Conservation (phyloP, 2,797 vertebrate species). For the Lagorchestes hirsutus region DNA sequence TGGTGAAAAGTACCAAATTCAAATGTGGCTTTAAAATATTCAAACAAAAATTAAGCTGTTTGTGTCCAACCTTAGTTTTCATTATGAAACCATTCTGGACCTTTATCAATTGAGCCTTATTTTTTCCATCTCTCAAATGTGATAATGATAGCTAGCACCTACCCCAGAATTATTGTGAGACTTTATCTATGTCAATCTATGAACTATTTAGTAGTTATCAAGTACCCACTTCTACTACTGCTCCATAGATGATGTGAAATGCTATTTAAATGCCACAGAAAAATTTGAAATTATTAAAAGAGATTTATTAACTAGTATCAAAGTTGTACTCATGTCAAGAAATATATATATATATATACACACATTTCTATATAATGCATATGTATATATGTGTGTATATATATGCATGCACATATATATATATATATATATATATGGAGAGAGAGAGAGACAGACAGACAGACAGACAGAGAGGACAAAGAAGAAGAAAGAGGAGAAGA, state of each 20-base stretch:
- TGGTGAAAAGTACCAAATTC: neutral
- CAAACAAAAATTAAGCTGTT: neutral
- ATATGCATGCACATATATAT: neutral
- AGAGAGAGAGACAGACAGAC: too few relatives aligned
- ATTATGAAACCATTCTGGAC: neutral
- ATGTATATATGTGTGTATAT: too few relatives aligned
- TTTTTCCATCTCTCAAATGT: too few relatives aligned
- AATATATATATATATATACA: constrained; percentile 42
- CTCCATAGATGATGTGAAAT: neutral
- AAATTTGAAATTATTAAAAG: constrained; percentile 36
- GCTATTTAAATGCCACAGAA: neutral
- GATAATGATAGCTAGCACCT: too few relatives aligned
- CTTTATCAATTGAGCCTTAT: too few relatives aligned
- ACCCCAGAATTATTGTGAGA: too few relatives aligned
- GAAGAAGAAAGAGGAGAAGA: too few relatives aligned
- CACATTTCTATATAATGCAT: neutral
- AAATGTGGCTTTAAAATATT: neutral
- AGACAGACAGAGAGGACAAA: too few relatives aligned
- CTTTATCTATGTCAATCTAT: too few relatives aligned
- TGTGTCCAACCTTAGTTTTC: neutral
- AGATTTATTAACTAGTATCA: constrained; percentile 55
- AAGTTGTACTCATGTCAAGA: constrained; percentile 57
- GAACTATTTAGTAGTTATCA: constrained; percentile 3
- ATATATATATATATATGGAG: too few relatives aligned
- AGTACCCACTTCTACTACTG: neutral